Percentiles rank a stretch among this genome's conserved stretches.
These are phyloP conservation scores for Myotis vivesi DNA, from an alignment of 2,797 vertebrate genomes.

Conservation along the genomic window DNA sequence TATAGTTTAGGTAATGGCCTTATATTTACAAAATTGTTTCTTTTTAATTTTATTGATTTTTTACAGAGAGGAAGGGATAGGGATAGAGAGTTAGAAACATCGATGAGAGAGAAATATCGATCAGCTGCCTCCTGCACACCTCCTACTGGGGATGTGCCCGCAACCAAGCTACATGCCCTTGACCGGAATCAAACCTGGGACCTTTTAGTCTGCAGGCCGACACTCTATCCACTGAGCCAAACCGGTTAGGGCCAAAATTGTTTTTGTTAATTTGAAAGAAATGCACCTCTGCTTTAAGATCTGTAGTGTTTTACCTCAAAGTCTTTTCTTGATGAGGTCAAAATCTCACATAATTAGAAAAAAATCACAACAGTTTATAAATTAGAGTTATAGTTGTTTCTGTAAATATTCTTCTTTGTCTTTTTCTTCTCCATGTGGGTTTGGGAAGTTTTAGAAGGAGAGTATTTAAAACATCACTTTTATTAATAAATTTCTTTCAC, in stretches of 20 bases:
- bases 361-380: background rate
- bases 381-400: background rate
- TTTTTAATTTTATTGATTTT: too few relatives aligned
- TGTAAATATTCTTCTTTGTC: background rate
- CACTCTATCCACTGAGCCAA: too few relatives aligned
- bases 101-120: too few relatives aligned
- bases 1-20: background rate
- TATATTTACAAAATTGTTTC: background rate
- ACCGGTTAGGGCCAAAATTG: too few relatives aligned
- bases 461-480: background rate
- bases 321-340: background rate
- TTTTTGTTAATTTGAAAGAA: constrained; percentile 8
- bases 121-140: too few relatives aligned
- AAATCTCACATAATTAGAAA: background rate
- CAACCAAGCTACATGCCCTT: too few relatives aligned
- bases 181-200: too few relatives aligned
- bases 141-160: too few relatives aligned
- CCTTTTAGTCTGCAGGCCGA: too few relatives aligned
- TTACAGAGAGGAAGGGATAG: too few relatives aligned
- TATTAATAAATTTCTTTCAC: background rate
- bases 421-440: background rate
- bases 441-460: background rate
- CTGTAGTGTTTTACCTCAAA: background rate
- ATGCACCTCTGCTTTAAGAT: background rate
- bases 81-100: too few relatives aligned